Base-by-base conservation (phyloP, 1,140 invertebrate genomes). In the Anoplophora glabripennis region DNA sequence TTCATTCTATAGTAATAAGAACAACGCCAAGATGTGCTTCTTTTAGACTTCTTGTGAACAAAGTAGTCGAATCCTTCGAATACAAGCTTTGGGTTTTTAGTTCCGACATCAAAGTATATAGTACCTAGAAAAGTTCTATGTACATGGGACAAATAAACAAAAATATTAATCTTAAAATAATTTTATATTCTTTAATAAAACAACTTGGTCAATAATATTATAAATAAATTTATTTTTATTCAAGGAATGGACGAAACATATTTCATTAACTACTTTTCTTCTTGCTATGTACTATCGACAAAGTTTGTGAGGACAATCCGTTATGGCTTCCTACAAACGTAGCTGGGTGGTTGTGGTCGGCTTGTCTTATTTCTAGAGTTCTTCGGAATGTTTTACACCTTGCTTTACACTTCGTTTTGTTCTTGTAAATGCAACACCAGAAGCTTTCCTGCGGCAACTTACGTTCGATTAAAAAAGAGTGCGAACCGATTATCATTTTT, bases 31-130 rank as follows among this genome's bases (percentile, higher is more conserved):
- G 53, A 40, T 1, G 61, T 66, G 21, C 57, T 60, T 21, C 61
- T 46, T 0, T 17, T 15, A 18, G 44, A 15, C 9, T 57, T 38
- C n/a, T 18, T 18, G 47, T 64, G 51, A 17, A 60, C 40, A 15
- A 61, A 35, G 42, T 52, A 66, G 21, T 61, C 61, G 49, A 34
- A 54, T 17, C 59, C 44, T 38, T 59, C 36, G 11, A 66, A 54
- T 7, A 66, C 53, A 10, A 66, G 49, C 45, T 66, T 66, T 28
- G 65, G 61, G 41, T 64, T 40, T 56, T 61, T 66, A 35, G 48
- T 53, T 35, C 62, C 62, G 5, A 51, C 40, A 21, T 61, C 55
- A 47, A 64, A 64, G 46, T 67, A 67, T 10, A 64, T 48, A 1
- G 47, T 35, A 15, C 59, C 65, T 67, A 42, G 42, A 62, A 61